These are phyloP conservation scores for Hafferia zeledoni DNA, from an alignment of 2,797 vertebrate species.

Conservation along the genomic window DNA sequence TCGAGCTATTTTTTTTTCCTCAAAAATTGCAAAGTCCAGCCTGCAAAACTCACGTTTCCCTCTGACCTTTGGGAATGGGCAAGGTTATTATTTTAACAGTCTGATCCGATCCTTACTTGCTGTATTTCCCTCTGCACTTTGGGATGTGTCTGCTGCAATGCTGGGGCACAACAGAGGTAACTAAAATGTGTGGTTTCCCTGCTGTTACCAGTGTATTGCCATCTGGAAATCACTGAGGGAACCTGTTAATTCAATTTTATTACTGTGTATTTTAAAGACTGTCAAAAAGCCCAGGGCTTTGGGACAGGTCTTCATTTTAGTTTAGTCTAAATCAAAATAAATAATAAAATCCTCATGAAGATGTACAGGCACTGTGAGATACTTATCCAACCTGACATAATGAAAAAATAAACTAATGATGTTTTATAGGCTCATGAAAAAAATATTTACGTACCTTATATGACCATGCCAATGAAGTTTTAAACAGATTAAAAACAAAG, in stretches of 20 bases:
- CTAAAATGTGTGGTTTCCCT: neutral
- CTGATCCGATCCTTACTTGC: neutral
- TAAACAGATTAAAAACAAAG: conserved; percentile 23
- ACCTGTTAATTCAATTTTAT: conserved; percentile 66
- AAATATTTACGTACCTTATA: conserved; percentile 49
- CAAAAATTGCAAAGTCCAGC: neutral
- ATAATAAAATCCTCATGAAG: conserved; percentile 65
- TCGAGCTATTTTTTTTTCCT: neutral
- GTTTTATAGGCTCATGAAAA: conserved; percentile 61
- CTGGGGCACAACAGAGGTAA: neutral
- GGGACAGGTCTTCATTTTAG: conserved; percentile 37
- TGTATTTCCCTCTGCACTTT: neutral
- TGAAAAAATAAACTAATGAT: conserved; percentile 62
- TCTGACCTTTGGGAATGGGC: neutral
- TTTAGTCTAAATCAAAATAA: conserved; percentile 69
- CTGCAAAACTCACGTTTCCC: neutral
- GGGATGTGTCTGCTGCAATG: neutral
- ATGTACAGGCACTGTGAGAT: conserved; percentile 51
- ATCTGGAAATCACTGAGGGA: conserved; percentile 42
- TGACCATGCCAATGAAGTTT: conserved; percentile 26
- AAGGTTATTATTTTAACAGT: neutral
- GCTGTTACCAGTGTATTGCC: neutral
- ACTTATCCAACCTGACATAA: conserved; percentile 38
- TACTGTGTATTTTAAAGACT: conserved; percentile 63
- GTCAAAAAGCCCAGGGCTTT: conserved; percentile 33